Evolutionary conservation across 2,888 invertebrate species (phyloP).

Genomic region (Resseliella maxima): DNA sequence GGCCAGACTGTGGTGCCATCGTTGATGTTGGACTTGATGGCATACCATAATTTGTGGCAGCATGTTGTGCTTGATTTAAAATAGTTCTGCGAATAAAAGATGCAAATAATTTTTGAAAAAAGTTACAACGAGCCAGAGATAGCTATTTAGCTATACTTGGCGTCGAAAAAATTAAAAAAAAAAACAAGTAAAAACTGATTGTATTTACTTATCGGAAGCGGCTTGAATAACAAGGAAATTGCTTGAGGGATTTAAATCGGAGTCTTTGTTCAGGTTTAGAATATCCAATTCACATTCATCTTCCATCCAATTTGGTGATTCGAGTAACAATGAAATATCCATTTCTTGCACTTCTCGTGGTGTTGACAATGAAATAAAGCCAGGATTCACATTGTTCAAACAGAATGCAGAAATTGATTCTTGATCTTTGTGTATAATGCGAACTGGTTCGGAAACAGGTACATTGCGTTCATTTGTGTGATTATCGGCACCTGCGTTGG

Average conservation of each 20-base stretch:
- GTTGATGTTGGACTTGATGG: slow-evolving; percentile 77
- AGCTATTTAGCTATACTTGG: no score
- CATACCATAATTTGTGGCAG: slow-evolving; percentile 62
- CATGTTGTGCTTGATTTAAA: slow-evolving; percentile 67
- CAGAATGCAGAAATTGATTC: slow-evolving; percentile 98
- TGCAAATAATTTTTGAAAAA: background rate
- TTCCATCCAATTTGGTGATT: slow-evolving; percentile 93
- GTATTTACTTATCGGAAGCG: slow-evolving; percentile 69
- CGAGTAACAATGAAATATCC: slow-evolving; percentile 91
- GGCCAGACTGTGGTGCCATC: slow-evolving; percentile 82
- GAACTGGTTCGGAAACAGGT: slow-evolving; percentile 79
- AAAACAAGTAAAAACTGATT: background rate
- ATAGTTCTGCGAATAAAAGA: slow-evolving; percentile 61
- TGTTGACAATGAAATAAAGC: slow-evolving; percentile 91
- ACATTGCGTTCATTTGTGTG: slow-evolving; percentile 29
- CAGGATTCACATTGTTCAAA: slow-evolving; percentile 88
- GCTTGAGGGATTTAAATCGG: slow-evolving; percentile 79
- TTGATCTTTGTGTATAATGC: slow-evolving; percentile 98
- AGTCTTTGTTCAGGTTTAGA: slow-evolving; percentile 81
- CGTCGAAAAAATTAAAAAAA: no score
- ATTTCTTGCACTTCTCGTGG: slow-evolving; percentile 97
- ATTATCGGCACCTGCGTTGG: background rate
- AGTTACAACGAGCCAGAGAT: no score
- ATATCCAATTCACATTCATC: slow-evolving; percentile 98
- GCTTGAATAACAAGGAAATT: slow-evolving; percentile 93